Conservation (phyloP, 2,113 vertebrate species). For the Aleadryas rufinucha region DNA sequence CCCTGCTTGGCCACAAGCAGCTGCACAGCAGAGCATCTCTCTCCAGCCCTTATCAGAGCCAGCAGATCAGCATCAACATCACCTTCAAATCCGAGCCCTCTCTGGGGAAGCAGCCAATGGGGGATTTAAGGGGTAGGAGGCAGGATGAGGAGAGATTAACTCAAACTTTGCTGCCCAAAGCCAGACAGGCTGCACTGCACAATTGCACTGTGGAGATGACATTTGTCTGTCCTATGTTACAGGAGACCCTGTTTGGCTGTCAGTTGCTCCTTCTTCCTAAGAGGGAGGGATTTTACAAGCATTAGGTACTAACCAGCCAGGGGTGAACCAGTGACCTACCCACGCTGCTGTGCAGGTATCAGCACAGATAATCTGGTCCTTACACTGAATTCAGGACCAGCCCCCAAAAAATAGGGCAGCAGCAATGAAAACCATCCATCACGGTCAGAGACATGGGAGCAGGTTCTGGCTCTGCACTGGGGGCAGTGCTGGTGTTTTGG, state of each 20-base stretch:
- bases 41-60: not conserved
- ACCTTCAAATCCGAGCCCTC: not conserved
- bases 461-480: accelerated
- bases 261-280: not conserved
- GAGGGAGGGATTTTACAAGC: not conserved
- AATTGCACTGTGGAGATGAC: not conserved
- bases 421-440: not conserved
- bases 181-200: not conserved
- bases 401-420: not conserved
- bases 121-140: not conserved
- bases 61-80: not conserved
- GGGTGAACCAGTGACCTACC: not conserved
- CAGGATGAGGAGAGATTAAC: conserved; percentile 13
- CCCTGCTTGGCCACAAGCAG: not conserved
- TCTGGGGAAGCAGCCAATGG: not conserved
- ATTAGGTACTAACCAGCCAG: not conserved
- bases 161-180: not conserved
- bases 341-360: not conserved
- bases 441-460: accelerated
- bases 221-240: conserved; percentile 15
- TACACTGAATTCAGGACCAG: not conserved
- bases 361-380: not conserved
- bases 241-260: conserved; percentile 21
- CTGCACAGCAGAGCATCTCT: not conserved
- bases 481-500: accelerated